Evolutionary conservation across 2,113 vertebrate species (phyloP), one percentile per base, ranked within the genome.

Genomic region (Syngnathus scovelli): DNA sequence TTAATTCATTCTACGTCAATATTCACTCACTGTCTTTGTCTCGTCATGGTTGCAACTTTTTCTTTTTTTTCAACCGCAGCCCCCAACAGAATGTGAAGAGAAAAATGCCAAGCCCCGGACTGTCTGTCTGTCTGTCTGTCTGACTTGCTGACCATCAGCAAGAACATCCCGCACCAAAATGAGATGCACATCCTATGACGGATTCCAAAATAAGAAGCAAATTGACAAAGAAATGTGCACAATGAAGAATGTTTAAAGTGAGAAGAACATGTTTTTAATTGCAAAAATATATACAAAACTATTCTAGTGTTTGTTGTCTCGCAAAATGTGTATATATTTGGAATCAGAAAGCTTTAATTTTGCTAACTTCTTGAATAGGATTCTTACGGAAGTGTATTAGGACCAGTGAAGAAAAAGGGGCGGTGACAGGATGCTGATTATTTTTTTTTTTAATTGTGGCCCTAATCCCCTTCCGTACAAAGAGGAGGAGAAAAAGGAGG

Each of bases 21-120:
- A 43, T 68, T 62, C 21, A 38, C 41, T 78, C 67, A 73, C 61
- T 70, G 79, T 73, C 70, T 87, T 77, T 82, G 70, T 77, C 39
- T 79, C 66, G 54, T 71, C 76, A 82, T 88, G 63, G 65, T 83
- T 74, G 27, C 72, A 76, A 77, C 54, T 61, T 33, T 15, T 13
- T 5, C 39, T 70, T 80, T 78, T 55, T 44, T 48, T 48, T 48
- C 44, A 48, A 15, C 15, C 13, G 44, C 62, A 46, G 27, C 75
- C 74, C 78, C 41, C 7, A 1, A 9, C 21, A 44, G n/a, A 27
- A 44, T 67, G 43, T 43, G 78, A 64, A 70, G 74, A 69, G 54
- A 81, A 16, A 78, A 80, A 78, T 33, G 27, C 78, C 78, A 80
- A 80, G 70, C 73, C 81, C 79, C 65, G 66, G 23, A 74, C 68